Conservation (phyloP, 1,140 invertebrate species). For the Aphidius gifuensis region DNA sequence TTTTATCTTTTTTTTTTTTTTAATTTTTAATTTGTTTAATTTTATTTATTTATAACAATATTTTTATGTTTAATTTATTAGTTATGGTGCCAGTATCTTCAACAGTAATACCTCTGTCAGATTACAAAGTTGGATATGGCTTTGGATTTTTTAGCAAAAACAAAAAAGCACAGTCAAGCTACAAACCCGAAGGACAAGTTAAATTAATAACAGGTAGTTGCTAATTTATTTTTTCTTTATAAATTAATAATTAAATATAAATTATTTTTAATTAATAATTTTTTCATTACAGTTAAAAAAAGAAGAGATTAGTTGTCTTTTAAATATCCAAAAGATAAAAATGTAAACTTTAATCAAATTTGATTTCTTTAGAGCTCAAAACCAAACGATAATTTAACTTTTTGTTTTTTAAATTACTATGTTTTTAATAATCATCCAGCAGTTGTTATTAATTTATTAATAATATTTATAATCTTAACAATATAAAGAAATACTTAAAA, state of each 20-base stretch:
- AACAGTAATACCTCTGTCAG: conserved; percentile 62
- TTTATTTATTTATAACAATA: too few species aligned
- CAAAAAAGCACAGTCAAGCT: conserved; percentile 40
- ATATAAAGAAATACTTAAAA: background rate
- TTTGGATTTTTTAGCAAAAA: conserved; percentile 41
- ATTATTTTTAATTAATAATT: background rate
- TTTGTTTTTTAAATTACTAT: conserved; percentile 19
- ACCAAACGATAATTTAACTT: conserved; percentile 39
- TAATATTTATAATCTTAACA: background rate
- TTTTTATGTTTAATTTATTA: conserved; percentile 28
- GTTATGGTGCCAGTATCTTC: conserved; percentile 64
- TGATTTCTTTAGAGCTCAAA: conserved; percentile 26
- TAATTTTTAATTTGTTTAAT: too few species aligned
- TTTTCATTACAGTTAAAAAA: too few species aligned
- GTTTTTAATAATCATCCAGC: background rate
- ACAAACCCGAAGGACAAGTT: conserved; percentile 41
- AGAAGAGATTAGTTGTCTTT: conserved; percentile 22
- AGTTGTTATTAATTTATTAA: too few species aligned
- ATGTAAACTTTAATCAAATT: background rate
- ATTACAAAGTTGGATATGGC: conserved; percentile 56
- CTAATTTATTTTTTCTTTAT: background rate
- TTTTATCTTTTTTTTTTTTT: too few species aligned
- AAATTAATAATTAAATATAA: background rate
- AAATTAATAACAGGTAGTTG: conserved; percentile 50
- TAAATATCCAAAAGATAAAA: conserved; percentile 2